Evolutionary conservation across 1,140 invertebrate genomes (phyloP).

Genomic region (Wiebesia pumilae): DNA sequence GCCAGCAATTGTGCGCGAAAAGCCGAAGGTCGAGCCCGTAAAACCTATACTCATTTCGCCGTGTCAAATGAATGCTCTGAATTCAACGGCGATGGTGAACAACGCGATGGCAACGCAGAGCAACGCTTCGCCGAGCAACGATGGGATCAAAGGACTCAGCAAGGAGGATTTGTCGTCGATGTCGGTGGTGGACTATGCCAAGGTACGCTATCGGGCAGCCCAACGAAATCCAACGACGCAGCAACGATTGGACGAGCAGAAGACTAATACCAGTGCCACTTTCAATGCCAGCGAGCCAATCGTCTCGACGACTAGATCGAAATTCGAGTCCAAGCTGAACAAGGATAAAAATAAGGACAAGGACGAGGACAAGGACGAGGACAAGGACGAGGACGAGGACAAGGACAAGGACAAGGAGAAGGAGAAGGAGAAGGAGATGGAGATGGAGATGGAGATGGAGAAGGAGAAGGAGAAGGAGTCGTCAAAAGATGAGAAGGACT

Average conservation of each 20-base stretch:
- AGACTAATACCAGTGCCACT: conserved; percentile 65
- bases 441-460: conserved; percentile 24
- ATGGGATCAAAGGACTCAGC: conserved; percentile 56
- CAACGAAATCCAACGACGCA: conserved; percentile 74
- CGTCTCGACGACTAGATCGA: conserved; percentile 64
- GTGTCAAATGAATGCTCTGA: conserved; percentile 55
- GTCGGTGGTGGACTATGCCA: conserved; percentile 81
- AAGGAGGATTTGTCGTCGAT: conserved; percentile 67
- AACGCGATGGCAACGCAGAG: conserved; percentile 56
- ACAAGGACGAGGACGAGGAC: neutral
- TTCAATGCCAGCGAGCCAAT: conserved; percentile 59
- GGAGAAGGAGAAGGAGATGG: conserved; percentile 20
- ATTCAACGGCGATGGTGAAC: conserved; percentile 67
- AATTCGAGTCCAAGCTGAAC: conserved; percentile 59
- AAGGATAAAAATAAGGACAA: conserved; percentile 2
- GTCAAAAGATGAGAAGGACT: conserved; percentile 72
- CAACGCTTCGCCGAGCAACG: conserved; percentile 53
- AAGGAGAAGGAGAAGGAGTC: conserved; percentile 66
- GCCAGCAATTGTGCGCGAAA: conserved; percentile 64
- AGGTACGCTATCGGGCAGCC: conserved; percentile 78
- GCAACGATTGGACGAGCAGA: conserved; percentile 74
- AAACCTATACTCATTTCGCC: conserved; percentile 67
- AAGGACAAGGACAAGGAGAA: conserved; percentile 20
- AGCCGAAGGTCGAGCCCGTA: conserved; percentile 66
- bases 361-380: neutral